Evolutionary conservation across 37 sponge, comb jelly and placozoan species (phyloP), one percentile per base, ranked within the genome.

Genomic region (Dysidea cf. avara): DNA sequence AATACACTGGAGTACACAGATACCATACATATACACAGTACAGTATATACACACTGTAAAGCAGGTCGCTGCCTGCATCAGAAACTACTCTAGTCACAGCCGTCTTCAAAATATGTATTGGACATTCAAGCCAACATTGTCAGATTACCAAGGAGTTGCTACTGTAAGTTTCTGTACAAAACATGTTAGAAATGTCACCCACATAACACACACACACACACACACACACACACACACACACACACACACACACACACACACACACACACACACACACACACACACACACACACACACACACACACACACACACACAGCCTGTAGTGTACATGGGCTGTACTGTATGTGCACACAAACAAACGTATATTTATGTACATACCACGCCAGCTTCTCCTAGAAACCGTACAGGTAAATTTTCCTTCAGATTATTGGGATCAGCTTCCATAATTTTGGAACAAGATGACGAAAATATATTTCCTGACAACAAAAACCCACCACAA

Each of bases 371-470:
- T 16, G 34, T 57, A 48, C 55, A 20, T 68, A 87, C 92, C 92
- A 91, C 86, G 20, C 92, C 92, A 36, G 87, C 90, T 51, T 94
- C 94, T 29, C 94, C 94, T n/a, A 38, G 25, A 64, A 94, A 94
- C 47, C 71, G 83, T 5, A 94, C 75, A 38, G 32, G 66, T 40
- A 89, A 69, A 9, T 33, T 53, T 30, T 74, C 68, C 73, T 85
- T 94, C 28, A 94, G 64, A 21, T 33, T 33, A 12, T 64, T 65
- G 2, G 60, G 72, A 17, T 78, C 47, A 14, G 43, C 51, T 3
- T 72, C 71, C 1, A 62, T 52, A 0, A 94, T 73, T 28, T 55
- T 75, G 18, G 58, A 25, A 59, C 94, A 93, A 12, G 94, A 93
- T 17, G 71, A 69, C 7, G 56, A 75, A 75, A 93, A 93, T 58